These are phyloP conservation scores for Ctenosaura bakeri DNA, from an alignment of 2,797 vertebrate species.

Conservation along the genomic window DNA sequence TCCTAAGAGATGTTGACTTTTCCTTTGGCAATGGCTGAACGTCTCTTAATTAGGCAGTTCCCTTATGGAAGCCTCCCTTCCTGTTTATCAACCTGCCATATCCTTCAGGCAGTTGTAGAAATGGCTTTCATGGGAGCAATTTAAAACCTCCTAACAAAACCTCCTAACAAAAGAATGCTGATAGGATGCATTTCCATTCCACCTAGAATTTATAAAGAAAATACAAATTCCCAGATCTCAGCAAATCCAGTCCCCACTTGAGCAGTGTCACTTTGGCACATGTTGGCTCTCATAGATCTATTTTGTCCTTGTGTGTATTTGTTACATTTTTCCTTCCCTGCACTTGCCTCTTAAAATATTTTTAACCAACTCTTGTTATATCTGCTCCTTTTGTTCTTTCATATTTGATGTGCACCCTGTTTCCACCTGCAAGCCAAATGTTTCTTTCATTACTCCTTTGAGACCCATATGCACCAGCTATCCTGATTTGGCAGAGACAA, in stretches of 20 bases:
- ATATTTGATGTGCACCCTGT: too few relatives aligned
- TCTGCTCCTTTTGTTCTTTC: too few relatives aligned
- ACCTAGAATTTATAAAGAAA: neutral
- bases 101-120: neutral
- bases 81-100: constrained; percentile 25
- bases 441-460: too few relatives aligned
- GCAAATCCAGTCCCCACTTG: neutral
- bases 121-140: neutral
- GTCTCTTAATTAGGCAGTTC: neutral
- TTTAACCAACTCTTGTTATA: too few relatives aligned
- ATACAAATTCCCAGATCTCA: neutral
- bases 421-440: too few relatives aligned
- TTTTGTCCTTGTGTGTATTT: neutral
- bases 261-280: neutral
- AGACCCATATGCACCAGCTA: too few relatives aligned
- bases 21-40: neutral
- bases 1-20: constrained; percentile 2
- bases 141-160: neutral
- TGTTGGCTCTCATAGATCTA: neutral
- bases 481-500: too few relatives aligned
- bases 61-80: constrained; percentile 28
- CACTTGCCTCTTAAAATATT: too few relatives aligned
- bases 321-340: neutral
- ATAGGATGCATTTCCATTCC: neutral
- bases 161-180: neutral